Evolutionary conservation across 2,888 invertebrate genomes (phyloP).

Genomic region (Drosophila planitibia): DNA sequence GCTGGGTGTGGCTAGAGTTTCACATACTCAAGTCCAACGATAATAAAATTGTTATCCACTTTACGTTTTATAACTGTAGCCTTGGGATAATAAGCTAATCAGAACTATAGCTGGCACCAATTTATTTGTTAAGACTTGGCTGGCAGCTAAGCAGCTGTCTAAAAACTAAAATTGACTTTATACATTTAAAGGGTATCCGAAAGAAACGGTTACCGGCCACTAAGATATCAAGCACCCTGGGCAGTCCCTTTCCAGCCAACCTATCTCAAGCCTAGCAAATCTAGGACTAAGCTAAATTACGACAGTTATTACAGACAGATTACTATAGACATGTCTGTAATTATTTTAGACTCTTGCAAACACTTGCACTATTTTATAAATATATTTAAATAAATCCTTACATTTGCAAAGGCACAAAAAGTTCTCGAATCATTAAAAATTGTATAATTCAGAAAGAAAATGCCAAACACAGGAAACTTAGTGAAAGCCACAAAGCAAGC

Average conservation of each 20-base stretch:
- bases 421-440: background rate
- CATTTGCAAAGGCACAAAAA: background rate
- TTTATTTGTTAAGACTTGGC: background rate
- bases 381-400: background rate
- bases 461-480: background rate
- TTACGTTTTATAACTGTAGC: conserved; percentile 4
- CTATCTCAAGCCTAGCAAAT: background rate
- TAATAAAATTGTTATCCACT: conserved; percentile 2
- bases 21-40: background rate
- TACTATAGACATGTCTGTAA: background rate
- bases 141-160: background rate
- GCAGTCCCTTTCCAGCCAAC: background rate
- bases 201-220: background rate
- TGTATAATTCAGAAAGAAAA: background rate
- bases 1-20: conserved; percentile 13
- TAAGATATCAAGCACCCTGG: background rate
- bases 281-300: background rate
- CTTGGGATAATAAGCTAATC: conserved; percentile 1
- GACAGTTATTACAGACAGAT: background rate
- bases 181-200: background rate
- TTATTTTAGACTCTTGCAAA: background rate
- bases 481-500: background rate
- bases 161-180: background rate
- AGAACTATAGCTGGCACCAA: background rate
- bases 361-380: background rate